Percentiles rank a stretch among this genome's conserved stretches.
Conservation (phyloP, 23 tunicate species). For the Styela plicata region DNA sequence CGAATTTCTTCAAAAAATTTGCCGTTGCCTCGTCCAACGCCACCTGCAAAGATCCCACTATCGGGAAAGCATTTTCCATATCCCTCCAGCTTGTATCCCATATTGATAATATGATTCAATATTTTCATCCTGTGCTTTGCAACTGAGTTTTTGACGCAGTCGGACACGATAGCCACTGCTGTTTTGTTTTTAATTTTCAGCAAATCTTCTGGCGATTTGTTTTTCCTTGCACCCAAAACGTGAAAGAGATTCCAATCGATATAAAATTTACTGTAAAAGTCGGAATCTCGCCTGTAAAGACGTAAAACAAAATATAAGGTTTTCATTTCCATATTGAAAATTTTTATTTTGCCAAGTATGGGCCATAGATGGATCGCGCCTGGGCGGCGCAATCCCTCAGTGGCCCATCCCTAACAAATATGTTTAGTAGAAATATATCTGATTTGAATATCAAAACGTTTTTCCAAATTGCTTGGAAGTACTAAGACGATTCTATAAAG, state of each 20-base stretch:
- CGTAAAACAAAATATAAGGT: too few relatives aligned
- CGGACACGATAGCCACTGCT: background rate
- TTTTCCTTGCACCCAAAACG: background rate
- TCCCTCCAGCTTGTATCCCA: background rate
- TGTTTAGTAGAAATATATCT: too few relatives aligned
- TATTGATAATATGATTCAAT: background rate
- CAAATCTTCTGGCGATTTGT: background rate
- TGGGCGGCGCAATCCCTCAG: too few relatives aligned
- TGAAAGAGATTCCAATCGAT: background rate
- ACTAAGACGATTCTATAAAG: too few relatives aligned
- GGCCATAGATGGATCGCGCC: too few relatives aligned
- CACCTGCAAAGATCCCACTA: background rate
- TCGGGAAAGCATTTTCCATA: slow-evolving; percentile 7
- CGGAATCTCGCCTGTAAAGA: slow-evolving; percentile 1
- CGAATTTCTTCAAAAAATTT: background rate
- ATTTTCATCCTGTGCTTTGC: background rate
- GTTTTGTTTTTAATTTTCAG: background rate
- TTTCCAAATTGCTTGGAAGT: too few relatives aligned
- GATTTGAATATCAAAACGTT: too few relatives aligned
- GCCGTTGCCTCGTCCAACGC: background rate
- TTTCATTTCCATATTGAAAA: too few relatives aligned
- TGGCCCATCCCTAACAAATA: too few relatives aligned
- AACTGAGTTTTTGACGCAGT: background rate
- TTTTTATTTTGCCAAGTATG: too few relatives aligned
- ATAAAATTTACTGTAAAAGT: background rate